A percentile compares a stretch with the other conserved stretches of the same genome.
phyloP scores from a whole-genome alignment of 2,797 vertebrate genomes.

The Psittacula derbiana region DNA sequence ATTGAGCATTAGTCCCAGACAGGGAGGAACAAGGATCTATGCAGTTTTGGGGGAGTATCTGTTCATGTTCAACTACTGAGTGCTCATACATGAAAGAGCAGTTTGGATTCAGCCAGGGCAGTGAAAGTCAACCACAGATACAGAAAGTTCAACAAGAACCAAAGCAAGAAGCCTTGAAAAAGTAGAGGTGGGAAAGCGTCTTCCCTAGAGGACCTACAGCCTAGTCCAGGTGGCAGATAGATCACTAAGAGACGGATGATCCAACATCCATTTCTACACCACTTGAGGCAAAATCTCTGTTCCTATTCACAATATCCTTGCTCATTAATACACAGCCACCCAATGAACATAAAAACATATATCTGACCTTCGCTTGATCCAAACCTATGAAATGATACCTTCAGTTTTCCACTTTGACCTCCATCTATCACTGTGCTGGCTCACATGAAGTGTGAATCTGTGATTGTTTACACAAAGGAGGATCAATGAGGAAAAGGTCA shows the following conservation, averaged over 20 bases:
- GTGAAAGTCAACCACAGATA: neutral
- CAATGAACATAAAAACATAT: neutral
- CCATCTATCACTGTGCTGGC: neutral
- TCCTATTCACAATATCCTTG: neutral
- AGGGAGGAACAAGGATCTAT: neutral
- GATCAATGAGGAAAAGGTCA: neutral
- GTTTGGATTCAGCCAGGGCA: neutral
- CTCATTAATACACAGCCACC: neutral
- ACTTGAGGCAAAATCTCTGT: neutral
- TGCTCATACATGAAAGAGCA: fast-evolving
- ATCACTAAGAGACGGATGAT: neutral
- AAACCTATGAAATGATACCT: neutral
- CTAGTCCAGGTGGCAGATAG: neutral
- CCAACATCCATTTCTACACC: neutral
- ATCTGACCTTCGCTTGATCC: neutral
- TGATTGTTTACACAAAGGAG: neutral
- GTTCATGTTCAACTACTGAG: neutral
- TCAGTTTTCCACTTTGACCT: neutral
- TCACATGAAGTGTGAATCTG: neutral
- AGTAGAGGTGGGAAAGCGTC: neutral
- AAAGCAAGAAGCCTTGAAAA: neutral
- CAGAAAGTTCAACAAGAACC: neutral
- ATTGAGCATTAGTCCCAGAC: neutral
- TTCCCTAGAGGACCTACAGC: neutral
- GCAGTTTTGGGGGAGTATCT: neutral